These are phyloP conservation scores for Eospalax fontanierii DNA, from an alignment of 2,797 vertebrate genomes.

Conservation along the genomic window DNA sequence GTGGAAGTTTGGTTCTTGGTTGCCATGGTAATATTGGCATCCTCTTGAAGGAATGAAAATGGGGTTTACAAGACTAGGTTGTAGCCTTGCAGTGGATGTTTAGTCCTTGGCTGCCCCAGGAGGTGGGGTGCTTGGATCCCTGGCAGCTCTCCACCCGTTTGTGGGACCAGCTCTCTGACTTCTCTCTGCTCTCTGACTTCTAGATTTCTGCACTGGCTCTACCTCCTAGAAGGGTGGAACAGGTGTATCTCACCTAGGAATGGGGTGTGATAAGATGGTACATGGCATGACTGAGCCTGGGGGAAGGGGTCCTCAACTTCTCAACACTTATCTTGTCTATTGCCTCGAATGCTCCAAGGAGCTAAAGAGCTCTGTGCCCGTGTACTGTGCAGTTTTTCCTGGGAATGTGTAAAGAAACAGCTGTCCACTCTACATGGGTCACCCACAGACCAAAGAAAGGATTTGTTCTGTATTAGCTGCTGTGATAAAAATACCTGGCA, in stretches of 20 bases:
- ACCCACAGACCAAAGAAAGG: neutral
- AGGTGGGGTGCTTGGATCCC: neutral
- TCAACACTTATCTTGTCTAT: neutral
- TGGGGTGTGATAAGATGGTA: neutral
- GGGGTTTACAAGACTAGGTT: neutral
- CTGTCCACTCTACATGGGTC: neutral
- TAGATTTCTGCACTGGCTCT: neutral
- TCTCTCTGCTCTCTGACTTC: neutral
- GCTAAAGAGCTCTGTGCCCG: too few species aligned
- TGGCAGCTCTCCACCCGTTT: neutral
- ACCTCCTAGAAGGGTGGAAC: neutral
- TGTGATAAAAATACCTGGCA: neutral
- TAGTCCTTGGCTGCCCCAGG: neutral
- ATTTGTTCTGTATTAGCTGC: neutral
- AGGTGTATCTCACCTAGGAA: neutral
- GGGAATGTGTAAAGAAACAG: neutral
- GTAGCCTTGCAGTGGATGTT: neutral
- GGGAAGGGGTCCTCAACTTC: neutral
- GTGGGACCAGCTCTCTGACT: neutral
- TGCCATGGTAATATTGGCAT: conserved; percentile 49
- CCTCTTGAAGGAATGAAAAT: neutral
- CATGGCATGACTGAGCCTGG: too few species aligned
- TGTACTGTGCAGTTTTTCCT: neutral
- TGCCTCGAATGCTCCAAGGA: neutral
- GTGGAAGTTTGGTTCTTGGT: conserved; percentile 48